A percentile compares a stretch with the other conserved stretches of the same genome.
Evolutionary conservation across 1,140 invertebrate species (phyloP).

Genomic region (Oreohelix idahoensis): DNA sequence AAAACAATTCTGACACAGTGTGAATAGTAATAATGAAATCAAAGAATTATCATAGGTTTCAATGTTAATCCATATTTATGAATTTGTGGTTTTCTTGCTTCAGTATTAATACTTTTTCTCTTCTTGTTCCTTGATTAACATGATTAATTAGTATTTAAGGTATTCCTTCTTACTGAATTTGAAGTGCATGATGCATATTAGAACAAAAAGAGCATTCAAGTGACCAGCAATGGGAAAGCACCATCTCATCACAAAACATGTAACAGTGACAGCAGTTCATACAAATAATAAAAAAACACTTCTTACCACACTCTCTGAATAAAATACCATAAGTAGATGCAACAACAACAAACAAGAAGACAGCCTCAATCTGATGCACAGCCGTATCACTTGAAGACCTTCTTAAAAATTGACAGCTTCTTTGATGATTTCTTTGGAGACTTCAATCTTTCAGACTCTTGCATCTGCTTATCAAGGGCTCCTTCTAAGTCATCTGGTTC

Average conservation of each 20-base stretch:
- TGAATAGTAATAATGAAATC: too few relatives aligned
- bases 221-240: background rate
- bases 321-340: background rate
- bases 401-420: slow-evolving; percentile 43
- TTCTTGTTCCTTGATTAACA: too few relatives aligned
- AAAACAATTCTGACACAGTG: too few relatives aligned
- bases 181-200: background rate
- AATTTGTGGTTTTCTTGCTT: too few relatives aligned
- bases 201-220: background rate
- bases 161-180: background rate
- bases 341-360: background rate
- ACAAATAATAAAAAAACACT: background rate
- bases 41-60: too few relatives aligned
- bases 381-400: slow-evolving; percentile 39
- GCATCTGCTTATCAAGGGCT: slow-evolving; percentile 35
- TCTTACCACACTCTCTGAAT: background rate
- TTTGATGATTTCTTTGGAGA: slow-evolving; percentile 45
- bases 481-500: slow-evolving; percentile 36
- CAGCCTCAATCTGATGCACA: background rate
- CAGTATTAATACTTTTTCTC: too few relatives aligned
- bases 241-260: background rate
- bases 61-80: too few relatives aligned
- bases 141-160: too few relatives aligned
- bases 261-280: background rate
- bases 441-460: slow-evolving; percentile 9